Base-by-base conservation (phyloP, 2,797 vertebrate genomes). In the Darevskia mixta region DNA sequence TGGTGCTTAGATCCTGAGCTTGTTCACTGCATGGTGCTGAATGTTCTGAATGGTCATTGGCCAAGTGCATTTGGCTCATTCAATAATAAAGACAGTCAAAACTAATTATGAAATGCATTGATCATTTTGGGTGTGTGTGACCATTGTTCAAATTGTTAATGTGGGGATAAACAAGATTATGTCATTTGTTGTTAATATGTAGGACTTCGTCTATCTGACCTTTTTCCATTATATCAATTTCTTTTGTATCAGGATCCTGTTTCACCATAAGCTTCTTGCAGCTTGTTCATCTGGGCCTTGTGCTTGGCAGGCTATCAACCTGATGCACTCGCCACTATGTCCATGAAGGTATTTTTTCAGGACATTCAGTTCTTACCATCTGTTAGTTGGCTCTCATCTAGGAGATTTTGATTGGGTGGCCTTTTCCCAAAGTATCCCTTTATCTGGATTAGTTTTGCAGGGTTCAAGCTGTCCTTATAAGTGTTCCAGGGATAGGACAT, bases 321-420 rank as follows among this genome's bases (percentile, higher is more conserved):
- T 87, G 86, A 87, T 0, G 45, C 94, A 91, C 86, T 90, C 88
- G 88, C 7, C 9, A 88, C 89, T 90, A 83, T 0, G 0, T 84
- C 72, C 64, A 32, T n/a, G 91, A 89, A 86, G 88, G 91, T 88
- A 66, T 82, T 94, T 94, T 91, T 27, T 91, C 87, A 91, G 91
- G 94, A 92, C 43, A 35, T 93, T 94, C 94, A 91, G 91, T 93
- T 95, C 92, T 87, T 89, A 82, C 94, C 95, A 95, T 95, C 95
- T 95, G 94, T 94, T 93, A 93, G 87, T 92, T 95, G 95, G 95
- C 94, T 93, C 90, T 87, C 88, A 87, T 93, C 85, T 88, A 84
- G 90, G 88, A 92, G 92, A 94, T 95, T 79, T 92, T 91, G 83
- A 92, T 75, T 88, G 83, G 89, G 89, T 86, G 92, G 91, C 92